Percentiles rank a stretch among this genome's conserved stretches.
Evolutionary conservation across 1,140 invertebrate species (phyloP).

Genomic region (Drosophila quadrilineata): DNA sequence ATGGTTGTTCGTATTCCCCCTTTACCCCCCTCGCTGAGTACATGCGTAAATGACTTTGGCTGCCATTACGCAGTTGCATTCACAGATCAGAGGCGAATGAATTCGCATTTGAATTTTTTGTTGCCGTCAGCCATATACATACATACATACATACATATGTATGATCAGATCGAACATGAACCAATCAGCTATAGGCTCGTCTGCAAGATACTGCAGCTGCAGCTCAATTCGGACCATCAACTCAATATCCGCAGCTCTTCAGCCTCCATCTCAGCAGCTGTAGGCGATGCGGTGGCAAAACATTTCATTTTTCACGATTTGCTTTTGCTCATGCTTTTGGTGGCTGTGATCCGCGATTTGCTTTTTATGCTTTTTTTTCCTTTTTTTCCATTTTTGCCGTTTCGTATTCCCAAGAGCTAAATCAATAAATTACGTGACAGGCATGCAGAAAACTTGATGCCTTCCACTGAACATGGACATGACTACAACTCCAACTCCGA

Average conservation of each 20-base stretch:
- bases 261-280: conserved; percentile 1
- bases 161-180: conserved; percentile 68
- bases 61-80: conserved; percentile 66
- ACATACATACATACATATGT: too few relatives aligned
- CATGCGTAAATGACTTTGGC: conserved; percentile 69
- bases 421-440: conserved; percentile 81
- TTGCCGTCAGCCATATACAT: conserved; percentile 71
- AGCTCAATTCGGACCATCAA: conserved; percentile 45
- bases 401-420: conserved; percentile 80
- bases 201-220: too few relatives aligned
- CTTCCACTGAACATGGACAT: conserved; percentile 38
- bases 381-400: conserved; percentile 23
- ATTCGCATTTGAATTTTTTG: conserved; percentile 71
- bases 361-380: neutral
- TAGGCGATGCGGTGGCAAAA: conserved; percentile 63
- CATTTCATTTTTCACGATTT: conserved; percentile 74
- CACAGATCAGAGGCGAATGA: conserved; percentile 70
- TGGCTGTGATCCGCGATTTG: too few relatives aligned
- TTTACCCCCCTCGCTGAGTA: conserved; percentile 17
- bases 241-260: neutral
- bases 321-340: too few relatives aligned
- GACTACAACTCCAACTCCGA: too few relatives aligned
- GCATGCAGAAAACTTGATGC: conserved; percentile 77
- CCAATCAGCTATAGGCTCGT: conserved; percentile 73
- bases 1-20: neutral